Base-by-base conservation (phyloP, 2,113 vertebrate species). In the Glaucomys volans region DNA sequence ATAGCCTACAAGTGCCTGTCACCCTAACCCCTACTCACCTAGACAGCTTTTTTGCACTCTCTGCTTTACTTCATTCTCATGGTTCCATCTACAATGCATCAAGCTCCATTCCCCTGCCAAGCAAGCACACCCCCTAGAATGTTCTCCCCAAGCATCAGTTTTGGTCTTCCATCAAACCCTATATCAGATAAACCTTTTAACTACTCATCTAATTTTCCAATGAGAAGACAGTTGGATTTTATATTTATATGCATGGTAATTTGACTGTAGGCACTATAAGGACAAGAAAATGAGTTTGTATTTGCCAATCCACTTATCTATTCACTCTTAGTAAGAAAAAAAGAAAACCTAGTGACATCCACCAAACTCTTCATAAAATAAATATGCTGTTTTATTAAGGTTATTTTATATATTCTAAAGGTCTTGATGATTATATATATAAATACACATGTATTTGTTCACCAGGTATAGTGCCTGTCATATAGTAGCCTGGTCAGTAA, bases 351-450 rank as follows among this genome's bases (percentile, higher is more conserved):
- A 35, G 17, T 93, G 57, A 75, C 82, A 30, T 81, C 44, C 20
- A 93, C 69, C 22, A 71, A 91, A 82, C 80, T 95, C 72, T 83
- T 88, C 79, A 71, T 96, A 69, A 95, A 94, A 72, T 80, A 94
- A 54, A 71, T 20, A 67, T 14, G 30, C 40, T 87, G 16, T 93
- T n/a, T 87, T 79, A 52, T 26, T 93, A 92, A 95, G 24, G 14
- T 66, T 90, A 20, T 80, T 7, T 26, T 85, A 40, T 20, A 0
- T 75, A 30, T n/a, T 88, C 37, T 81, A 17, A 74, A 82, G 13
- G 26, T 44, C 47, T 83, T 35, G 32, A 30, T 40, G 13, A 75
- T 0, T 79, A 86, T 82, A 91, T 26, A 30, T 32, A 66, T 88
- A 88, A 47, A 88, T 91, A 57, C n/a, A 59, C 57, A 62, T 62